Conservation (phyloP, 2,797 vertebrate genomes). For the Girardinus metallicus region DNA sequence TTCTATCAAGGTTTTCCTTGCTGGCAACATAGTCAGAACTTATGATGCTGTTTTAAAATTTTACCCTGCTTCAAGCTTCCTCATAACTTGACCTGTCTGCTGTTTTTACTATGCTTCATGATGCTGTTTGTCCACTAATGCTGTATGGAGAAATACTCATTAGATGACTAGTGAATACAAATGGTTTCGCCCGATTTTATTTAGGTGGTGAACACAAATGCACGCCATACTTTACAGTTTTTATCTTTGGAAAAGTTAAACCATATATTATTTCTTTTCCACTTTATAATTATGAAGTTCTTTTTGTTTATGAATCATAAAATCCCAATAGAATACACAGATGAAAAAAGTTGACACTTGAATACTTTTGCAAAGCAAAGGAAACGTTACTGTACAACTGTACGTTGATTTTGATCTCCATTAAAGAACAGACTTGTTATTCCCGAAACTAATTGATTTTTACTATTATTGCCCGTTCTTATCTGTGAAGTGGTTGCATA, state of each 20-base stretch:
- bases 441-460: conserved; percentile 44
- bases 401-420: conserved; percentile 3
- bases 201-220: neutral
- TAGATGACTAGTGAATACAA: neutral
- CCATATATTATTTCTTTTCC: neutral
- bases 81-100: neutral
- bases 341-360: neutral
- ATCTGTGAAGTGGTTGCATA: conserved; percentile 80
- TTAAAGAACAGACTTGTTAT: conserved; percentile 15
- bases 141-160: neutral
- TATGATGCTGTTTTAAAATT: neutral
- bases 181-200: neutral
- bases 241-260: neutral
- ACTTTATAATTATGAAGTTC: neutral
- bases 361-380: neutral
- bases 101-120: neutral
- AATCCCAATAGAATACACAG: neutral
- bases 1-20: neutral
- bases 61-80: neutral
- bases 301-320: neutral
- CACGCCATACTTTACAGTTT: neutral
- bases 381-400: neutral
- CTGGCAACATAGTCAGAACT: neutral
- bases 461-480: conserved; percentile 46
- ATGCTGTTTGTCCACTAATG: neutral